phyloP scores from a whole-genome alignment of 2,888 invertebrate genomes.

The Epiblema foenella region DNA sequence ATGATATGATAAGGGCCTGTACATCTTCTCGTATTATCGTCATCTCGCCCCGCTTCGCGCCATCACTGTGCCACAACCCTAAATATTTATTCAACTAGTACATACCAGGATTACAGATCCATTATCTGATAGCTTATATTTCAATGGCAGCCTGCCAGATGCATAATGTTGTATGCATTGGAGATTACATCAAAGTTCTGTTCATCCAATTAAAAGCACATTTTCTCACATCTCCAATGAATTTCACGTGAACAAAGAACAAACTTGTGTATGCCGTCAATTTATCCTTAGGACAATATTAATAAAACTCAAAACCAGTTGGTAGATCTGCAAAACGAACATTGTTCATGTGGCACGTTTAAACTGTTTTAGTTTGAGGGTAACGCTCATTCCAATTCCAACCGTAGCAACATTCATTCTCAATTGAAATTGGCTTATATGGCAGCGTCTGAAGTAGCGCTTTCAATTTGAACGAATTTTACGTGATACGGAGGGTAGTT shows the following conservation, averaged over 20 bases:
- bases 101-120: constrained; percentile 1
- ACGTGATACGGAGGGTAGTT: constrained; percentile 60
- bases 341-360: constrained; percentile 14
- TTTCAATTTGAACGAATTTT: constrained; percentile 1
- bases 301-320: neutral
- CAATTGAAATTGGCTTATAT: neutral
- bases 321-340: no score
- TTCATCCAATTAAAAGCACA: constrained; percentile 41
- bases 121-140: constrained; percentile 7
- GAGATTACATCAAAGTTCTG: constrained; percentile 36
- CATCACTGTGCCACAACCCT: neutral
- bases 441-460: neutral
- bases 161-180: constrained; percentile 39
- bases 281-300: fast-evolving
- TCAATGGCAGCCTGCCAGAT: constrained; percentile 23
- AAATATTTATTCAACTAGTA: constrained; percentile 3
- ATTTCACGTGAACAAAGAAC: constrained; percentile 41
- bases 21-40: neutral
- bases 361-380: neutral
- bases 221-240: constrained; percentile 42
- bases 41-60: neutral
- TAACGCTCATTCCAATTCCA: neutral
- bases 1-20: no score
- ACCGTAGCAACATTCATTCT: neutral
- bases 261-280: neutral